phyloP scores from a whole-genome alignment of 2,113 vertebrate genomes.

The Setophaga petechia region DNA sequence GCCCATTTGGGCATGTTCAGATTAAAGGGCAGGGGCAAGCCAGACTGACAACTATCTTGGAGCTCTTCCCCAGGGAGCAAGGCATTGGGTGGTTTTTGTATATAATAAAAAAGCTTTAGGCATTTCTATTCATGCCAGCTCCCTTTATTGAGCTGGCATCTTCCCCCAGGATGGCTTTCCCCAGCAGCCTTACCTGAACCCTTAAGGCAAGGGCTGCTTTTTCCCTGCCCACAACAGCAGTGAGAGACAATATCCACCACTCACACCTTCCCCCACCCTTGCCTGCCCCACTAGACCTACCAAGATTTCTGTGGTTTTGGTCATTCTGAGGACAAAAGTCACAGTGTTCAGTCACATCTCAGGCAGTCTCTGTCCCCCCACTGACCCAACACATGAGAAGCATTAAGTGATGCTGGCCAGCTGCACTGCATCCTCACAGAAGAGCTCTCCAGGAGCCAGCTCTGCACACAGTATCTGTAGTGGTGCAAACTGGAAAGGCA shows the following conservation, averaged over 20 bases:
- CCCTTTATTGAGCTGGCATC: neutral
- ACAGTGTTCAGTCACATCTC: neutral
- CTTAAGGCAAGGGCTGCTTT: neutral
- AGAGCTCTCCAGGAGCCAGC: neutral
- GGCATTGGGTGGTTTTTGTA: neutral
- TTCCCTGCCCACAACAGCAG: neutral
- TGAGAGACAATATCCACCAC: neutral
- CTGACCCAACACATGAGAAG: neutral
- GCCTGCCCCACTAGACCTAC: neutral
- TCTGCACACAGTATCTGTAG: neutral
- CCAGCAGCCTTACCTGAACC: neutral
- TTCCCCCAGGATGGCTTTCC: neutral
- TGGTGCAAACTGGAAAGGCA: neutral
- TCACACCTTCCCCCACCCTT: neutral
- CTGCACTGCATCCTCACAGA: neutral
- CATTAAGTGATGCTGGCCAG: neutral
- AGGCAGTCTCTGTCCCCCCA: neutral
- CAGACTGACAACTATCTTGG: neutral
- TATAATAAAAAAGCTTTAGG: neutral
- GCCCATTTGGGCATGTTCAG: neutral
- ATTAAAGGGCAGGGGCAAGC: constrained; percentile 10
- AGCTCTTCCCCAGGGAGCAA: neutral
- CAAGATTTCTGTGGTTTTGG: neutral
- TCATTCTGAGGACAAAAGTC: neutral
- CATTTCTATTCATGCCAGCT: neutral